Evolutionary conservation across 2,888 invertebrate genomes (phyloP).

Genomic region (Noctuana brunneofusca): DNA sequence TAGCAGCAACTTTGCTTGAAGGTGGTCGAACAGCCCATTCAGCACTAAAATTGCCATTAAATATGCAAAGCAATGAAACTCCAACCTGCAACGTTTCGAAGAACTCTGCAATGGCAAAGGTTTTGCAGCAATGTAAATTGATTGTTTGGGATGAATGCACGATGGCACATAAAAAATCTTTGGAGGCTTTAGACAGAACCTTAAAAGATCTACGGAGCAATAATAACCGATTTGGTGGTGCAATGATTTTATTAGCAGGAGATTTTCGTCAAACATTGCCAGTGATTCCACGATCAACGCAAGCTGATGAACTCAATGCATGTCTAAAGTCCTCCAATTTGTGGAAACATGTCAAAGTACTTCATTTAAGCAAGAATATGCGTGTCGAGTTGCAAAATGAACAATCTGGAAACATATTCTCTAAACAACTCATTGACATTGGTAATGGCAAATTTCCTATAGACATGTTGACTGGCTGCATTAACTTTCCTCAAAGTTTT

Average conservation of each 20-base stretch:
- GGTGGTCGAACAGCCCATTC: constrained; percentile 14
- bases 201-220: constrained; percentile 20
- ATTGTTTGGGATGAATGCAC: constrained; percentile 12
- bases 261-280: constrained; percentile 39
- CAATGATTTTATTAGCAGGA: constrained; percentile 42
- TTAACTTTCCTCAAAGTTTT: constrained; percentile 39
- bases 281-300: constrained; percentile 41
- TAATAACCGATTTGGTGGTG: constrained; percentile 45
- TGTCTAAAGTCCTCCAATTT: constrained; percentile 39
- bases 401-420: constrained; percentile 32
- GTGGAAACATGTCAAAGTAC: constrained; percentile 37
- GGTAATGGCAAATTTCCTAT: constrained; percentile 39
- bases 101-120: constrained; percentile 1
- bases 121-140: neutral
- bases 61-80: neutral
- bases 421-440: constrained; percentile 38
- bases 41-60: neutral
- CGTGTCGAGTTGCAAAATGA: neutral
- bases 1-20: constrained; percentile 10
- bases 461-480: constrained; percentile 40
- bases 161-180: constrained; percentile 12
- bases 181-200: neutral
- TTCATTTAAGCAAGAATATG: neutral
- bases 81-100: constrained; percentile 2
- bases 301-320: constrained; percentile 43